Evolutionary conservation across 2,113 vertebrate species (phyloP).

Genomic region (Nerophis lumbriciformis): DNA sequence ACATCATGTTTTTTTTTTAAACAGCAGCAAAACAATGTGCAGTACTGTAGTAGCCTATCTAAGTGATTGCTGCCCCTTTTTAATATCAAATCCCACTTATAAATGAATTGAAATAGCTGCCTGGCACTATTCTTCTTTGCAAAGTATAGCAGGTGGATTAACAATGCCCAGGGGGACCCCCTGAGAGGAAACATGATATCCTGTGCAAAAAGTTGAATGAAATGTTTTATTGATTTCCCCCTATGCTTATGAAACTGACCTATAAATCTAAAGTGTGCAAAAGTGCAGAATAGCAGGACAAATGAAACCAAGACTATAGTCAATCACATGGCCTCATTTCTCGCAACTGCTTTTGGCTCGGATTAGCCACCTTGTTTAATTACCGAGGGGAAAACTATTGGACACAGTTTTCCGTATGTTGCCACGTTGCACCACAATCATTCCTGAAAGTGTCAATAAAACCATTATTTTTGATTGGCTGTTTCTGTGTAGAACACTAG

Average conservation of each 20-base stretch:
- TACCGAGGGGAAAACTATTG: neutral
- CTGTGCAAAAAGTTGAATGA: conserved; percentile 18
- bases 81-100: too few relatives aligned
- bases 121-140: neutral
- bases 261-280: conserved; percentile 35
- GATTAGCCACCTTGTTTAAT: neutral
- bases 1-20: too few relatives aligned
- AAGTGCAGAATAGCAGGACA: conserved; percentile 25
- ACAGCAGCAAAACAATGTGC: too few relatives aligned
- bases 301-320: conserved; percentile 21
- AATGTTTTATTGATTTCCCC: conserved; percentile 3
- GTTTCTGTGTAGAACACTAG: too few relatives aligned
- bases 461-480: neutral
- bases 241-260: conserved; percentile 28
- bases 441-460: neutral
- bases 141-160: conserved; percentile 28
- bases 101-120: too few relatives aligned
- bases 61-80: too few relatives aligned
- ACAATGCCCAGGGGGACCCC: conserved; percentile 21
- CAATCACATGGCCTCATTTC: conserved; percentile 29
- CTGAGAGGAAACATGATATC: conserved; percentile 21
- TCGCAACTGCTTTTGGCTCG: conserved; percentile 39
- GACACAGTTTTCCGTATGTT: neutral
- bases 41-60: too few relatives aligned
- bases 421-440: neutral